A percentile compares a stretch with the other conserved stretches of the same genome.
Conservation (phyloP, 2,888 invertebrate species). For the Stegana nigrithorax region DNA sequence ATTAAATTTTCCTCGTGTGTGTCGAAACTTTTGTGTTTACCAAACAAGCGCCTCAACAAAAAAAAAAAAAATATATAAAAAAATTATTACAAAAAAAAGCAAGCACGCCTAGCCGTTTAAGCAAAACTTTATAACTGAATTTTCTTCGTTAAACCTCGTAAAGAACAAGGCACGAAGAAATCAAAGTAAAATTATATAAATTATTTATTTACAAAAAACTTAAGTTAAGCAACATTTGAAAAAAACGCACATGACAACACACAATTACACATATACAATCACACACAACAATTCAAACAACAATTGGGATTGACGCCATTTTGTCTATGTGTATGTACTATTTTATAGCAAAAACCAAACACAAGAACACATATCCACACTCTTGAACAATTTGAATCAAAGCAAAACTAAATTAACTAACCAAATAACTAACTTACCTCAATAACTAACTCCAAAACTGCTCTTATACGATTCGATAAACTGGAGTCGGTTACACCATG, state of each 20-base stretch:
- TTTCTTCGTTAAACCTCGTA: constrained; percentile 19
- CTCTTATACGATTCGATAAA: constrained; percentile 6
- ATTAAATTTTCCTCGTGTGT: too few relatives aligned
- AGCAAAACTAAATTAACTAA: not conserved
- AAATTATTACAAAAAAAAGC: not conserved
- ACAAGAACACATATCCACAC: constrained; percentile 17
- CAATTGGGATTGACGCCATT: constrained; percentile 62
- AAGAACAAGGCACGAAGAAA: constrained; percentile 14
- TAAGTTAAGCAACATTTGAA: constrained; percentile 5
- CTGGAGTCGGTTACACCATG: constrained; percentile 95
- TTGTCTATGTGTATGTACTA: constrained; percentile 34
- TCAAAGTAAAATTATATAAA: not conserved
- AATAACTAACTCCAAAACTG: constrained; percentile 25
- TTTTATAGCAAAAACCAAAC: constrained; percentile 11
- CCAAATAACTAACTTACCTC: constrained; percentile 25
- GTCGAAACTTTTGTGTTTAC: too few relatives aligned
- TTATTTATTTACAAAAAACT: constrained; percentile 3
- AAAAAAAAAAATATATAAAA: not conserved
- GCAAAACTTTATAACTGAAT: not conserved
- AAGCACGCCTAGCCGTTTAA: too few relatives aligned
- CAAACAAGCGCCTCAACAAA: not conserved
- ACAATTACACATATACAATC: constrained; percentile 11
- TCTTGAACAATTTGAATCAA: too few relatives aligned
- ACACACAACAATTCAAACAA: constrained; percentile 23
- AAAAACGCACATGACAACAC: constrained; percentile 16